Base-by-base conservation (phyloP, 2,888 invertebrate genomes). In the Ellobium chinense region DNA sequence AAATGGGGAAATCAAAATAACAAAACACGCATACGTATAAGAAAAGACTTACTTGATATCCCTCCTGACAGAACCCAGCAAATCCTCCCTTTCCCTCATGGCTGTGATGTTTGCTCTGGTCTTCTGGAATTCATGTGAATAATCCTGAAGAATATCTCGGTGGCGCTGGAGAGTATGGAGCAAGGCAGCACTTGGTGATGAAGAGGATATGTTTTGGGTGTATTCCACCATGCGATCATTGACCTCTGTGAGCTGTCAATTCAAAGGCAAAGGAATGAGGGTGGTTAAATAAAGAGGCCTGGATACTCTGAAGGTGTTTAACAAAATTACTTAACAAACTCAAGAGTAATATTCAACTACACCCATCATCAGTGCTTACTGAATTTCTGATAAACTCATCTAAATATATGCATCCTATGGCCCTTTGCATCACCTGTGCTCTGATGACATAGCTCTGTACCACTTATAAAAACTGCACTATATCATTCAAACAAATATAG, bases 161-260 rank as follows among this genome's bases (percentile, higher is more conserved):
- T 99, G 99, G 75, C 99, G 95, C 93, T 98, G 97, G 85, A 99
- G 94, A 0, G 98, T 99, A 92, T 99, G 99, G 90, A 97, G 94
- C 91, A 97, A 96, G 0, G 98, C 97, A 54, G 97, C 96, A 84
- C 93, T 94, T 4, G 93, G 93, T 0, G 93, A 90, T 27, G 87
- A 89, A 68, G 89, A 83, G 70, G 89, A 89, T 66, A 92, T 87
- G 76, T 88, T 91, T 85, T 92, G 91, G 66, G 91, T 91, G 87
- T 91, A 93, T 75, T 93, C 93, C 27, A 93, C 90, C 93, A 94
- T 93, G 81, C 91, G 86, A 85, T 94, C 93, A 86, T 94, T 94
- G 82, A 97, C 94, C 89, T 97, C 97, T 2, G 96, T 95, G 95
- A 99, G 96, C 93, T 96, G 95, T 88, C 69, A 78, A 36, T n/a